A percentile compares a stretch with the other conserved stretches of the same genome.
These are phyloP conservation scores for Eucidaris tribuloides DNA, from an alignment of 35 echinoderm and acorn worm species.

Conservation along the genomic window DNA sequence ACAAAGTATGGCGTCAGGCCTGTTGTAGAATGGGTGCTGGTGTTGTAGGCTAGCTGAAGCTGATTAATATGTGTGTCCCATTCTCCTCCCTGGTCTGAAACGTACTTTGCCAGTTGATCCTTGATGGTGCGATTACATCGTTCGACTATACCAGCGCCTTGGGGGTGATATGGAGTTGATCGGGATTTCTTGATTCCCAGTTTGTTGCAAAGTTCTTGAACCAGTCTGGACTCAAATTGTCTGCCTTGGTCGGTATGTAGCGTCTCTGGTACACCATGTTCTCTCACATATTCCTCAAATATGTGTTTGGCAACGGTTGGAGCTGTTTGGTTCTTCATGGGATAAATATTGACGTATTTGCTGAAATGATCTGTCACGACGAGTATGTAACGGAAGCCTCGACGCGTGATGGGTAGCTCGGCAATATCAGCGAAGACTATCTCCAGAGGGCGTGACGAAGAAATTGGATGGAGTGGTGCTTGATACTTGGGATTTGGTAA, in stretches of 20 bases:
- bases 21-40: background rate
- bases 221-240: conserved; percentile 19
- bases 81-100: background rate
- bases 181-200: conserved; percentile 16
- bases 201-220: conserved; percentile 21
- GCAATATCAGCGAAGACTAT: conserved; percentile 2
- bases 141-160: conserved; percentile 23
- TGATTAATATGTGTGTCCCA: background rate
- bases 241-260: conserved; percentile 41
- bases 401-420: background rate
- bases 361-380: conserved; percentile 3
- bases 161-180: conserved; percentile 41
- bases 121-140: conserved; percentile 11
- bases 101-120: background rate
- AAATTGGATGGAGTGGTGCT: background rate
- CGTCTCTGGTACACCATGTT: conserved; percentile 36
- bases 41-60: conserved; percentile 12
- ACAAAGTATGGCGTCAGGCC: conserved; percentile 6
- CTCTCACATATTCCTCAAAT: conserved; percentile 19
- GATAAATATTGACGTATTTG: background rate
- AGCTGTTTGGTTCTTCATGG: conserved; percentile 15
- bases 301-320: background rate
- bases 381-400: background rate
- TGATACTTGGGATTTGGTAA: conserved; percentile 1
- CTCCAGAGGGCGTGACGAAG: background rate